Conservation (phyloP, 64 coral and sea anemone genomes). For the Montipora foliosa region DNA sequence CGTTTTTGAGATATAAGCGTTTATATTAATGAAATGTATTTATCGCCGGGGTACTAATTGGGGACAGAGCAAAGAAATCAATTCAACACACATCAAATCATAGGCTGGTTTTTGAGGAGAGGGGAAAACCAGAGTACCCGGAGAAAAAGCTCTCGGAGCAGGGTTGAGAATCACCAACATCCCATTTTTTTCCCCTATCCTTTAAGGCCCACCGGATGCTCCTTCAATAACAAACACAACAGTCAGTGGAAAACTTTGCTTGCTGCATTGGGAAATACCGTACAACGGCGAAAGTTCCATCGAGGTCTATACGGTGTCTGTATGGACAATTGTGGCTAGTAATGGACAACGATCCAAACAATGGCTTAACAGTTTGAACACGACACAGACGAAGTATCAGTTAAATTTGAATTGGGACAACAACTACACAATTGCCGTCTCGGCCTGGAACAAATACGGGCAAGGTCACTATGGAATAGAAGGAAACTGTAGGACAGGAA, state of each 20-base stretch:
- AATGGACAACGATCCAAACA: background rate
- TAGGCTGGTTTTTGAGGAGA: no score
- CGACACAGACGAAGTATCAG: background rate
- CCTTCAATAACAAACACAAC: conserved; percentile 15
- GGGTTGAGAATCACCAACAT: background rate
- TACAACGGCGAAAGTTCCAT: conserved; percentile 12
- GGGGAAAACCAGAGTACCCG: no score
- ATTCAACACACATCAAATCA: no score
- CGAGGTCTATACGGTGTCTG: background rate
- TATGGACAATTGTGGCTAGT: background rate
- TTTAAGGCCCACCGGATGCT: background rate
- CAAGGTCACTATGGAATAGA: background rate
- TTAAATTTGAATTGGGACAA: background rate
- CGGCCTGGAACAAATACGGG: conserved; percentile 29
- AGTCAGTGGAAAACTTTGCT: background rate
- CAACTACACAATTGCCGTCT: background rate
- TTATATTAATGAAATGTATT: no score
- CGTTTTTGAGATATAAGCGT: no score
- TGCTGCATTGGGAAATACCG: background rate
- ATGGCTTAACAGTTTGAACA: background rate
- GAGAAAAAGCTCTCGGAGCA: no score
- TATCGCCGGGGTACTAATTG: no score
- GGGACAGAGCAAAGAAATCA: no score
- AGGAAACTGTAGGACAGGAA: background rate
- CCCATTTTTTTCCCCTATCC: background rate